Conservation (phyloP, 2,113 vertebrate species). For the Ceuthmochares aereus region DNA sequence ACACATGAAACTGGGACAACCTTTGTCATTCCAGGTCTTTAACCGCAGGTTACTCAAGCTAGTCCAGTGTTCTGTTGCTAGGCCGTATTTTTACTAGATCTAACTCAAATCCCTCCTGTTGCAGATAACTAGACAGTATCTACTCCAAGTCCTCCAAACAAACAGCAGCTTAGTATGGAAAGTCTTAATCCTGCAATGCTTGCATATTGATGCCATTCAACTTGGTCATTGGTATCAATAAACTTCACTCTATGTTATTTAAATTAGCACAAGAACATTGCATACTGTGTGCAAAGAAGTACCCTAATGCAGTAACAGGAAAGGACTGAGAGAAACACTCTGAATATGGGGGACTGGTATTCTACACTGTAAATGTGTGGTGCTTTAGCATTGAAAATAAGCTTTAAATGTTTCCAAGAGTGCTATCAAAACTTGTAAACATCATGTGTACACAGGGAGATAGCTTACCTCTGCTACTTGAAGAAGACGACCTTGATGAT, state of each 20-base stretch:
- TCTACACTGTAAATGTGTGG: background rate
- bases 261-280: background rate
- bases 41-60: background rate
- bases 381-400: background rate
- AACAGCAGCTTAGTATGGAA: background rate
- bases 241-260: background rate
- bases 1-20: background rate
- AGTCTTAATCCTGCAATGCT: background rate
- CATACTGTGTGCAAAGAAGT: background rate
- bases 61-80: background rate
- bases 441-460: accelerated
- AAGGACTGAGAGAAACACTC: background rate
- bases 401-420: background rate
- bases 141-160: background rate
- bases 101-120: background rate
- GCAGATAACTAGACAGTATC: background rate
- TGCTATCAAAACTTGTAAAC: background rate
- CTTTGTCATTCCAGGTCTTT: background rate
- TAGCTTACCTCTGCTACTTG: conserved; percentile 80
- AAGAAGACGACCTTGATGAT: conserved; percentile 72
- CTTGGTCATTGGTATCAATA: background rate
- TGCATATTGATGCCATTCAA: background rate
- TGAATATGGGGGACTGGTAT: accelerated
- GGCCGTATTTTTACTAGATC: background rate
- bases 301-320: background rate